Percentiles rank a stretch among this genome's conserved stretches.
Evolutionary conservation across 2,888 invertebrate species (phyloP).

Genomic region (Callyntrura guangdongensis): DNA sequence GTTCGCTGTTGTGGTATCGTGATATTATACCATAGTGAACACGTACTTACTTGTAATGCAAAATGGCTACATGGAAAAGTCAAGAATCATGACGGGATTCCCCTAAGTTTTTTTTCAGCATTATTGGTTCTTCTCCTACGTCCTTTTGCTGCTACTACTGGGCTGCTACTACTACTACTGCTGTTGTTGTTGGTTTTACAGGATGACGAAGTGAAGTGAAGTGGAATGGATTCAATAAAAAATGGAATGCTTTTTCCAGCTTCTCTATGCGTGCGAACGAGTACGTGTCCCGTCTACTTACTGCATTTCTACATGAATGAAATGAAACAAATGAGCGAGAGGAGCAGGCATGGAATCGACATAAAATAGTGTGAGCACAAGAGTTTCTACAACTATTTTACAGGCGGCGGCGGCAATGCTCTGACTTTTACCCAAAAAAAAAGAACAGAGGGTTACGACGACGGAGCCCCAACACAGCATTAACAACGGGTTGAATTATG

Average conservation of each 20-base stretch:
- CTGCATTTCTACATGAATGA: not conserved
- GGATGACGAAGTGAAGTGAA: not conserved
- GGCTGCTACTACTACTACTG: no score
- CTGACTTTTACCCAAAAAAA: conserved; percentile 32
- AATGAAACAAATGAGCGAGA: conserved; percentile 24
- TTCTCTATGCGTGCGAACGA: not conserved
- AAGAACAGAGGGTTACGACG: not conserved
- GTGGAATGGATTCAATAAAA: conserved; percentile 28
- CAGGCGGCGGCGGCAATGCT: not conserved
- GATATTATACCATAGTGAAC: not conserved
- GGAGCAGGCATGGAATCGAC: conserved; percentile 24
- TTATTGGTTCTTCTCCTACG: not conserved
- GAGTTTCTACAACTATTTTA: conserved; percentile 18
- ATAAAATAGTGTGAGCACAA: conserved; percentile 13
- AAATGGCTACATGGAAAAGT: conserved; percentile 42
- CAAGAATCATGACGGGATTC: conserved; percentile 9
- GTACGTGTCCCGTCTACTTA: not conserved
- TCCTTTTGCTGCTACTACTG: not conserved
- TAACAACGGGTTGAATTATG: conserved; percentile 38
- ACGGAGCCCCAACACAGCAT: not conserved
- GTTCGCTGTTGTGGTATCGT: not conserved
- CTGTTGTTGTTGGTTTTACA: conserved; percentile 1
- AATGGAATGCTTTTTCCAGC: conserved; percentile 25
- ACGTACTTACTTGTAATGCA: conserved; percentile 26
- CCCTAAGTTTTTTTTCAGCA: conserved; percentile 7